Base-by-base conservation (phyloP, 2,113 vertebrate species). In the Campylomormyrus numenius region DNA sequence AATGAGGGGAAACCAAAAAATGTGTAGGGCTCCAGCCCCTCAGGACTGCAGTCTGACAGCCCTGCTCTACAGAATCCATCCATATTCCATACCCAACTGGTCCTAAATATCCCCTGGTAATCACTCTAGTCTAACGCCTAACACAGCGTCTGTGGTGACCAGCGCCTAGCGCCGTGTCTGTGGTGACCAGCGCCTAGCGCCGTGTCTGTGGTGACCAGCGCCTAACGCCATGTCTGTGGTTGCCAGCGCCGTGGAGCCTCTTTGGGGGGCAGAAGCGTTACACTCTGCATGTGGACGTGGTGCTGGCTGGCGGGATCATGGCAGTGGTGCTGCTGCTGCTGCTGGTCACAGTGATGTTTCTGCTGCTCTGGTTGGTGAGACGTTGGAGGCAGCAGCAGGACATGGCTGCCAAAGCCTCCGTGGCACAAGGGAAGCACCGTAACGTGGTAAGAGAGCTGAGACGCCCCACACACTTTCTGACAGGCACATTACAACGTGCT, bases 391-490 rank as follows among this genome's bases (percentile, higher is more conserved):
- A 92, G 35, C 93, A 93, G 70, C 91, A 89, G 89, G 92, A 95
- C 92, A 93, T 94, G 5, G 91, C 94, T 91, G 92, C 95, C 90
- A 92, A 93, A 90, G 95, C 93, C 42, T 94, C 93, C 17, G 94
- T 97, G 85, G 96, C 96, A 11, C 95, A 95, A 87, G 95, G 95
- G 58, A 96, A 95, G 92, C 96, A 97, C 90, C 95, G 95, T 53
- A 97, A 97, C 88, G 96, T 97, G 94, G 97, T 97, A 91, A 95
- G 96, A 88, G 42, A 66, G 1, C 74, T 11, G 11, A 10, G 62
- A 27, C 13, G n/a, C 45, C 27, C 4, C 84, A 7, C 13, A 80
- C 74, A 5, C 9, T 27, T 39, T 27, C 15, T 1, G 35, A 39
- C 4, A 80, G 35, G 15, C 74, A 42, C 74, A 80, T 80, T 19